A percentile compares a stretch with the other conserved stretches of the same genome.
Evolutionary conservation across 2,113 vertebrate genomes (phyloP).

Genomic region (Rhinogobius similis): DNA sequence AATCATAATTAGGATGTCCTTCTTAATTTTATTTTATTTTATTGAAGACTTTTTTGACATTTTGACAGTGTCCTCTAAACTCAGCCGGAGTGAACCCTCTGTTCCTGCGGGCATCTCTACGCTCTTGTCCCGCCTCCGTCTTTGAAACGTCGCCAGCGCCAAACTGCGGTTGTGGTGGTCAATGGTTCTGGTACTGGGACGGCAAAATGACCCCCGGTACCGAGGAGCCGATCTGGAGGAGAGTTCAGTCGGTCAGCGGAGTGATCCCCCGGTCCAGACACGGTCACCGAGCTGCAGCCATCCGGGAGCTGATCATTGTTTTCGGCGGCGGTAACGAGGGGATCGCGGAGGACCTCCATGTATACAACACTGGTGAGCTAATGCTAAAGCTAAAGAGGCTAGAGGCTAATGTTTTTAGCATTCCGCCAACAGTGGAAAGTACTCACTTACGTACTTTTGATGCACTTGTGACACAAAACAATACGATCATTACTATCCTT

Average conservation of each 20-base stretch:
- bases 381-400: conserved; percentile 38
- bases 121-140: conserved; percentile 25
- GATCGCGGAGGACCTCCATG: conserved; percentile 92
- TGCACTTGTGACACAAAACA: not conserved
- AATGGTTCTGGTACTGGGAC: not conserved
- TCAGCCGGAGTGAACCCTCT: conserved; percentile 39
- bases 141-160: conserved; percentile 67
- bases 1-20: no score
- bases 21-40: no score
- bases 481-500: not conserved
- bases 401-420: conserved; percentile 68
- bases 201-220: conserved; percentile 67
- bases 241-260: conserved; percentile 85
- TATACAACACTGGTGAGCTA: conserved; percentile 91
- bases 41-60: no score
- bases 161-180: conserved; percentile 42
- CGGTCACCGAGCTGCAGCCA: conserved; percentile 90
- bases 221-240: conserved; percentile 84
- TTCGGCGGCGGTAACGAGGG: conserved; percentile 96
- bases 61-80: no score
- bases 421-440: not conserved
- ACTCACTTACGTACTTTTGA: not conserved
- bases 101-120: not conserved
- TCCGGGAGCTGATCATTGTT: conserved; percentile 90
- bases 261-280: conserved; percentile 91